phyloP scores from a whole-genome alignment of 2,797 vertebrate species.

The Amniataba percoides region DNA sequence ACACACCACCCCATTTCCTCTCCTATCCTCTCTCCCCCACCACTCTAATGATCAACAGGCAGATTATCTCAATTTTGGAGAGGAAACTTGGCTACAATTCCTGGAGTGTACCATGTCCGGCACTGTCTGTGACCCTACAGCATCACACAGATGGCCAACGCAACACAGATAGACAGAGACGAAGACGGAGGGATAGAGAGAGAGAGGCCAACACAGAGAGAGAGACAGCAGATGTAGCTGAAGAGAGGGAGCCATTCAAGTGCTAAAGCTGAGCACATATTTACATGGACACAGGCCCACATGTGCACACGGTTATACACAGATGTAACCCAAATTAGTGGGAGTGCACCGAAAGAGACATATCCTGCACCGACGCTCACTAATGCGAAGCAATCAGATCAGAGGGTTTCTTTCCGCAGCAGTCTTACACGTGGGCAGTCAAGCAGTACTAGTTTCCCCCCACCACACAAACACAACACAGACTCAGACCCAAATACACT shows the following conservation, averaged over 20 bases:
- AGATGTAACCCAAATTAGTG: slow-evolving; percentile 53
- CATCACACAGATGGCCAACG: slow-evolving; percentile 69
- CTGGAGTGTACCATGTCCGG: slow-evolving; percentile 59
- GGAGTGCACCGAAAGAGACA: slow-evolving; percentile 32
- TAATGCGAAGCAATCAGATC: slow-evolving; percentile 19
- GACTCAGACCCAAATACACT: slow-evolving; percentile 47
- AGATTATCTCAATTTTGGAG: slow-evolving; percentile 61
- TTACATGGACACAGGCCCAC: slow-evolving; percentile 15
- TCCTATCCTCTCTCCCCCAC: slow-evolving; percentile 29
- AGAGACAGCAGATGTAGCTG: slow-evolving; percentile 51
- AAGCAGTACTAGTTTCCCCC: slow-evolving; percentile 15
- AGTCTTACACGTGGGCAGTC: slow-evolving; percentile 16
- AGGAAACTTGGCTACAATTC: slow-evolving; percentile 64
- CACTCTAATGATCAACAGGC: slow-evolving; percentile 53
- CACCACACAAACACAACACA: slow-evolving; percentile 37
- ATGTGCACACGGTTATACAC: slow-evolving; percentile 47
- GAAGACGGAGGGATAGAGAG: slow-evolving; percentile 11
- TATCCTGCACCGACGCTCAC: slow-evolving; percentile 28
- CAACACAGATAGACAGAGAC: slow-evolving; percentile 24
- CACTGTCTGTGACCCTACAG: slow-evolving; percentile 62
- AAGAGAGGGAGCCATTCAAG: slow-evolving; percentile 40
- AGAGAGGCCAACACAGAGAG: slow-evolving; percentile 22
- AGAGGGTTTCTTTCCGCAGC: slow-evolving; percentile 25
- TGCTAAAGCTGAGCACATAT: slow-evolving; percentile 22
- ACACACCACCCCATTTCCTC: slow-evolving; percentile 30